Percentiles rank a stretch among this genome's conserved stretches.
Evolutionary conservation across 2,888 invertebrate genomes (phyloP).

Genomic region (Steromphala cineraria): DNA sequence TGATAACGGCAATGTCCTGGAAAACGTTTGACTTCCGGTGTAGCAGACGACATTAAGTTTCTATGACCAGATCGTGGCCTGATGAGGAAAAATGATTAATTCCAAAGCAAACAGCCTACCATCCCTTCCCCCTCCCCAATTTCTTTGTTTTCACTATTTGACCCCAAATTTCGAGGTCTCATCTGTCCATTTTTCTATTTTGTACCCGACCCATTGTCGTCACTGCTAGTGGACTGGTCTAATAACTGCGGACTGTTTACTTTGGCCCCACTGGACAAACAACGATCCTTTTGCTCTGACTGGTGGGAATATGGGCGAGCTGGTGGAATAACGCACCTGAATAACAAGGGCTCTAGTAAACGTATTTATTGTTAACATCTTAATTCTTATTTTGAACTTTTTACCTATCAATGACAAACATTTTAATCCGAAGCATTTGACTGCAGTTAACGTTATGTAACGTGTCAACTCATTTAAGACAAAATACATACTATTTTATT

Average conservation of each 20-base stretch:
- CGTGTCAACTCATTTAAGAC: too few relatives aligned
- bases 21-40: not conserved
- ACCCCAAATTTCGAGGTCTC: not conserved
- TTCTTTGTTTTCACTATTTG: conserved; percentile 9
- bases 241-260: conserved; percentile 31
- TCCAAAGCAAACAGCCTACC: not conserved
- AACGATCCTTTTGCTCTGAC: not conserved
- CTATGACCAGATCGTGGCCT: not conserved
- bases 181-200: not conserved
- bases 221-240: not conserved
- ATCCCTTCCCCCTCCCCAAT: not conserved
- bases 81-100: not conserved
- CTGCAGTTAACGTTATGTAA: too few relatives aligned
- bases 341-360: too few relatives aligned
- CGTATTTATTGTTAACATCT: too few relatives aligned
- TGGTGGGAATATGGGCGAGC: not conserved
- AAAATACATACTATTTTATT: too few relatives aligned
- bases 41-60: not conserved
- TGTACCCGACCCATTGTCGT: not conserved
- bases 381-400: too few relatives aligned
- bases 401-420: too few relatives aligned
- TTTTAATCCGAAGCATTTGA: too few relatives aligned
- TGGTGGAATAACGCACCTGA: not conserved
- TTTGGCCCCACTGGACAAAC: conserved; percentile 27
- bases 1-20: too few relatives aligned